Base-by-base conservation (phyloP, 2,797 vertebrate species). In the Ctenosaura bakeri region DNA sequence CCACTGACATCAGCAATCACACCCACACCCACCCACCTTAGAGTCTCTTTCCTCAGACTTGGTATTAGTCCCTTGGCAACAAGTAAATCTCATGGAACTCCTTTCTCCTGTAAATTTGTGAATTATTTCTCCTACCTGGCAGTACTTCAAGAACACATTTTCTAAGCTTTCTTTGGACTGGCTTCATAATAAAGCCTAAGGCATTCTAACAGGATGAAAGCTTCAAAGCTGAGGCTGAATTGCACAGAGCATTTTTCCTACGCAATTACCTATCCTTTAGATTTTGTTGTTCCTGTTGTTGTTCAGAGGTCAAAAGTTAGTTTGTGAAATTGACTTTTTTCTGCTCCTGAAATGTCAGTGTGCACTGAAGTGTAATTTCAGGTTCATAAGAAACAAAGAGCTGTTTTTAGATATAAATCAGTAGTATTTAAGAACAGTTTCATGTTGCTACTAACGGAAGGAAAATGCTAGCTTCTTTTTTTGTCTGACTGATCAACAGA, bases 401-500 rank as follows among this genome's bases (percentile, higher is more conserved):
- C 18, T 90, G 52, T 83, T 95, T 89, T 95, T 88, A 88, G 13
- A 95, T 76, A 89, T 84, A 0, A 92, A 92, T 90, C 1, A 62
- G 0, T 0, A 16, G n/a, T 77, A n/a, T 87, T 93, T 80, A 91
- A 87, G 38, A 71, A 91, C 42, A 14, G 83, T 93, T 84, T 88
- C 66, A 0, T 13, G 74, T 76, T 66, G 87, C 2, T 85, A 42
- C 32, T 69, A 92, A 32, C 35, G 13, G 35, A 90, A 0, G 9
- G 78, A 29, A 1, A 87, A 38, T 87, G 29, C 71, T 0, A 0
- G 6, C 4, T 24, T 13, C 20, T 89, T 92, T 83, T 83, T 81
- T 85, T 69, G 80, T 42, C 12, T 92, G 66, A 18, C 26, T 92
- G 90, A 76, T 0, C 69, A 69, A 76, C 1, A 91, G 10, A 18